Conservation (phyloP, 2,888 invertebrate genomes). For the Pandemis corylana region DNA sequence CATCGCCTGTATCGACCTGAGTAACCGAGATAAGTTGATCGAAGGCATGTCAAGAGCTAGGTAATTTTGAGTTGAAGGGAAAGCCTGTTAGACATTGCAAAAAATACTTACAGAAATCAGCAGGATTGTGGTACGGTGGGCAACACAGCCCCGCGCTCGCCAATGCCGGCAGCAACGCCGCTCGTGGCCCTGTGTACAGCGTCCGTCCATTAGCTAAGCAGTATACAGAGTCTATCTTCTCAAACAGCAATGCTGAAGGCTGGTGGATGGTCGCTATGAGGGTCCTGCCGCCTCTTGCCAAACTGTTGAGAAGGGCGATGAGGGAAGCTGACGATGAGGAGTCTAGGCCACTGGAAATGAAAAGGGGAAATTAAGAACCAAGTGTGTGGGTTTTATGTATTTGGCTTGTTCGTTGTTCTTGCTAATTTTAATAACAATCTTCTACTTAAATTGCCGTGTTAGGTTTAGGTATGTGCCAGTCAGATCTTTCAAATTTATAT, state of each 20-base stretch:
- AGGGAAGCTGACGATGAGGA: slow-evolving; percentile 95
- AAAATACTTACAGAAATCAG: slow-evolving; percentile 92
- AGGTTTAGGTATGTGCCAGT: no score
- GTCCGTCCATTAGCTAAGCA: slow-evolving; percentile 93
- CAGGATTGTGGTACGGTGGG: slow-evolving; percentile 97
- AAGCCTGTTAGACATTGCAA: not conserved
- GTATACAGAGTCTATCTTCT: slow-evolving; percentile 96
- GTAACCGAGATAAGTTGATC: no score
- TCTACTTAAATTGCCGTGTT: no score
- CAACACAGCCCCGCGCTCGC: slow-evolving; percentile 90
- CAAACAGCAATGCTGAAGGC: slow-evolving; percentile 95
- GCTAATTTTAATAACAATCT: no score
- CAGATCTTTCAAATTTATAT: no score
- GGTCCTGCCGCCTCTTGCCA: slow-evolving; percentile 94
- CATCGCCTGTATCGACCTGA: no score
- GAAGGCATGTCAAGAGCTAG: no score
- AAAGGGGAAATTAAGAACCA: not conserved
- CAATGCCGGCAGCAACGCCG: slow-evolving; percentile 91
- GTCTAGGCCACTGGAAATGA: slow-evolving; percentile 90
- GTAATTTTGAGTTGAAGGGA: no score
- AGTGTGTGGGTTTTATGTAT: no score
- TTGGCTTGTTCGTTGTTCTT: no score
- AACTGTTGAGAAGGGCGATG: slow-evolving; percentile 90
- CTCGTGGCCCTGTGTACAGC: slow-evolving; percentile 92
- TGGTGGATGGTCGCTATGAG: slow-evolving; percentile 97